Percentiles rank a stretch among this genome's conserved stretches.
Conservation (phyloP, 2,797 vertebrate genomes). For the Microctenopoma steveboyesi region DNA sequence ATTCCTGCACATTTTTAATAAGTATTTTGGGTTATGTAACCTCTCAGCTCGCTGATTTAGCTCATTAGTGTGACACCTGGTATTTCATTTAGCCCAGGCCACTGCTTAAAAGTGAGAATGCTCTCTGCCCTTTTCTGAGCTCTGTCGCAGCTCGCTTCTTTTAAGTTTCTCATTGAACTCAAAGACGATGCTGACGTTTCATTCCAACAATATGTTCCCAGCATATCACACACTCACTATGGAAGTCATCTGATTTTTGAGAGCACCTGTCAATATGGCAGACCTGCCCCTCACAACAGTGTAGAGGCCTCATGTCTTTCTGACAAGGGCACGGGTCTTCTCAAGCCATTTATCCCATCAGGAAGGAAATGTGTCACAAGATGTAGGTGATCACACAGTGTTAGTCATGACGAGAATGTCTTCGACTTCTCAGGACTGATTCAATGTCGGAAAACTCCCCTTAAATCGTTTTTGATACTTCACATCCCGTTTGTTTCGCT, state of each 20-base stretch:
- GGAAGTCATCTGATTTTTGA: conserved; percentile 49
- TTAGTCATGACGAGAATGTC: conserved; percentile 31
- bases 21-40: conserved; percentile 4
- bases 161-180: conserved; percentile 11
- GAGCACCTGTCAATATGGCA: conserved; percentile 50
- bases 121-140: not conserved
- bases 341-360: conserved; percentile 39
- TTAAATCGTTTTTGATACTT: not conserved
- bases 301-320: conserved; percentile 34
- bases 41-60: not conserved
- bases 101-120: not conserved
- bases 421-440: conserved; percentile 43
- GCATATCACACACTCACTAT: conserved; percentile 20
- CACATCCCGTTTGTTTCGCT: not conserved
- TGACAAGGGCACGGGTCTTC: conserved; percentile 27
- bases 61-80: conserved; percentile 19
- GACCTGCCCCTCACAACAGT: conserved; percentile 31
- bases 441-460: conserved; percentile 17
- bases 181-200: conserved; percentile 1
- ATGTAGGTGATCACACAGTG: conserved; percentile 42
- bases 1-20: conserved; percentile 11
- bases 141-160: not conserved
- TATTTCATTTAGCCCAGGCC: not conserved
- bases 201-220: conserved; percentile 15
- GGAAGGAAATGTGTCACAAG: conserved; percentile 45